Evolutionary conservation across 2,797 vertebrate species (phyloP), one percentile per base, ranked within the genome.

Genomic region (Leucoraja ocellata): DNA sequence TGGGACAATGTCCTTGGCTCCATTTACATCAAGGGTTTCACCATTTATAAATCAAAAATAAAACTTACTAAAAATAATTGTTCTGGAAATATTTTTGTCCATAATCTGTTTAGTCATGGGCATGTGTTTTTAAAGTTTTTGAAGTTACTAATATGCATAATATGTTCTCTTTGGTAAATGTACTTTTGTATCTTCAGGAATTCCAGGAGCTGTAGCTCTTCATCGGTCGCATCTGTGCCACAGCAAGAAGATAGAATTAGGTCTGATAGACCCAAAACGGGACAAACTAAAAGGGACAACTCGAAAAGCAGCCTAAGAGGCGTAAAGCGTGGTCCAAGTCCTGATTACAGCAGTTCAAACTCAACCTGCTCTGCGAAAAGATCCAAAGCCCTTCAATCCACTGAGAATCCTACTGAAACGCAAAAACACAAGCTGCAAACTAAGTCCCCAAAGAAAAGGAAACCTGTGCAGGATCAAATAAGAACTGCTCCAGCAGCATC

Each of bases 311-410:
- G 96, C 96, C 97, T 97, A 95, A 96, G 98, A 94, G 98, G 98
- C 95, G 96, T 99, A 93, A 99, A 99, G 96, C 97, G 98, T 96
- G 98, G 97, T 94, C 98, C 98, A 95, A 98, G 98, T 95, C 97
- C 98, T 94, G 98, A 99, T 96, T 97, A 97, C 96, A 98, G 97
- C 96, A 98, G 96, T 95, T 97, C 98, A 95, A 98, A 96, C 95
- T 98, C 97, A 95, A 97, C 98, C 94, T 98, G 97, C 96, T 98
- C 98, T 95, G 97, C 98, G 94, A 99, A 99, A 96, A 99, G 99
- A 95, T 95, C 98, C 95, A 99, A 98, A 98, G 97, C 97, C 88
- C 96, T 97, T 96, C 96, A 96, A 93, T 96, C 97, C 96, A 95
- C 97, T 96, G 95, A 96, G 95, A 96, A 96, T 95, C 96, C 97